phyloP scores from a whole-genome alignment of 2,888 invertebrate genomes.

The Eucriotettix oculatus region DNA sequence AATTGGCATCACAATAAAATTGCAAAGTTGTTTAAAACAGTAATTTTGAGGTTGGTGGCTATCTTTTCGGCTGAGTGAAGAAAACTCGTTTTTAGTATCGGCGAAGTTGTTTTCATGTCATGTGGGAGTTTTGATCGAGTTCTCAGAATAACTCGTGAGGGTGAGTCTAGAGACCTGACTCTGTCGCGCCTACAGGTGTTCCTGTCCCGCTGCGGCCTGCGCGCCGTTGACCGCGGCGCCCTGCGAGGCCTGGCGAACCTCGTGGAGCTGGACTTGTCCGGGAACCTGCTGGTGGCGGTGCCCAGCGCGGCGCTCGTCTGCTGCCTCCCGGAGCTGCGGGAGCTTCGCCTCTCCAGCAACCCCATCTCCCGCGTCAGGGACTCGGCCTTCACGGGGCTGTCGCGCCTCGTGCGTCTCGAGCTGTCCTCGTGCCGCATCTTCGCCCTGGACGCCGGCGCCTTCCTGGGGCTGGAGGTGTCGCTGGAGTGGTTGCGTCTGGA shows the following conservation, averaged over 20 bases:
- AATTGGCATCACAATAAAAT: too few relatives aligned
- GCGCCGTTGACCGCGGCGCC: neutral
- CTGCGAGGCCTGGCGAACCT: conserved; percentile 51
- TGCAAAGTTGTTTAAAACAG: too few relatives aligned
- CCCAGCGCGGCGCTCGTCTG: neutral
- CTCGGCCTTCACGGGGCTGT: conserved; percentile 16
- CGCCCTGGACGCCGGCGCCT: conserved; percentile 50
- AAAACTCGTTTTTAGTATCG: too few relatives aligned
- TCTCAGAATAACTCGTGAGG: too few relatives aligned
- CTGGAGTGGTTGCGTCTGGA: conserved; percentile 49
- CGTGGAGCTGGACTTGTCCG: conserved; percentile 72
- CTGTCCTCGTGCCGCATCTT: conserved; percentile 53
- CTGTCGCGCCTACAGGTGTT: too few relatives aligned
- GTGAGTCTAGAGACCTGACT: too few relatives aligned
- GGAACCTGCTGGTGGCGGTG: conserved; percentile 41
- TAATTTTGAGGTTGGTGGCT: too few relatives aligned
- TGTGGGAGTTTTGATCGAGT: too few relatives aligned
- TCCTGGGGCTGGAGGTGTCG: conserved; percentile 45
- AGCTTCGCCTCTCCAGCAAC: conserved; percentile 7
- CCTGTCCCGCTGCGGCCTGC: neutral
- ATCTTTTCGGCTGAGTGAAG: too few relatives aligned
- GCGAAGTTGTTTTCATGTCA: too few relatives aligned
- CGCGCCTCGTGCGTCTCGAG: conserved; percentile 54
- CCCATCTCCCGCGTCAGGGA: neutral
- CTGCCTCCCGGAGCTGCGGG: neutral